Base-by-base conservation (phyloP, 2,888 invertebrate genomes). In the Chesias legatella region DNA sequence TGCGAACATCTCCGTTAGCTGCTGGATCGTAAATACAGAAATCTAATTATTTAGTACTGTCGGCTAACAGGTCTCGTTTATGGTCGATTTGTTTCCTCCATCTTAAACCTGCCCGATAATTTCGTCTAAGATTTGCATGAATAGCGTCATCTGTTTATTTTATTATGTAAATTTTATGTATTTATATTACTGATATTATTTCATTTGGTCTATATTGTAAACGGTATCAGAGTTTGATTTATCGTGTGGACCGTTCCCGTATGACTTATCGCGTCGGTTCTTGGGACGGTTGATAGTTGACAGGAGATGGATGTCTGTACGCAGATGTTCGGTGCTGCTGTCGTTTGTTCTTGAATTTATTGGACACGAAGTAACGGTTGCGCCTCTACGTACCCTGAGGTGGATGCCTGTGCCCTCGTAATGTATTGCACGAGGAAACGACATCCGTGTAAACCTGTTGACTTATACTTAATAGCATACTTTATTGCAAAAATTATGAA, bases 331-430 rank as follows among this genome's bases (percentile, higher is more conserved):
- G 79, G 80, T 75, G 78, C 78, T 73, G 77, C 78, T 71, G 80
- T 80, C 77, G 77, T 77, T 84, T 79, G 75, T 78, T 76, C 73
- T 73, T 73, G 68, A 74, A 80, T 84, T 83, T 84, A 84, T 84
- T 80, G 77, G 74, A 75, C 79, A 81, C 81, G 82, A 79, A 78
- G 69, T 81, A 82, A 81, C 79, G 78, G 82, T 75, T 65, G 70
- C 25, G 40, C 67, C 60, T 62, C 60, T 58, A 56, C 52, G 48
- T 66, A 58, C 57, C 65, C 62, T 67, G 56, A 63, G 65, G 67
- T 70, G 71, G 69, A 66, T 67, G 56, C 45, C 54, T 47, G 58
- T 60, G 53, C 62, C 51, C 60, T 62, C 53, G 54, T 75, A 70
- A 76, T 73, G 70, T 75, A 78, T 73, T 68, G 65, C 58, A 57